Evolutionary conservation across 2,113 vertebrate genomes (phyloP).

Genomic region (Laterallus jamaicensis): DNA sequence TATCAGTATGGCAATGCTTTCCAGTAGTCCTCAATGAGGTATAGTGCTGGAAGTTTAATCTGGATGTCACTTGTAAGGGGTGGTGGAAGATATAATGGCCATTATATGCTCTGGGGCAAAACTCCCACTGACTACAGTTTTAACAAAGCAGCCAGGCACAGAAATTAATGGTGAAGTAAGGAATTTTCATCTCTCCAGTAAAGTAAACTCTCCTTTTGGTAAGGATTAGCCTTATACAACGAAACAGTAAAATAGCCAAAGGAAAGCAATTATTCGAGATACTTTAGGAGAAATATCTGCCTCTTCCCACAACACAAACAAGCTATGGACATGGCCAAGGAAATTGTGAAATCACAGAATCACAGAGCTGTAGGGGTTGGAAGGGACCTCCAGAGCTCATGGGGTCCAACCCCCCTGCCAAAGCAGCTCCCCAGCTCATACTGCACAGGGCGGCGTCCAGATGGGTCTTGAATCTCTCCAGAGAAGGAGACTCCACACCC

Average conservation of each 20-base stretch:
- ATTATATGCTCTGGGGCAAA: background rate
- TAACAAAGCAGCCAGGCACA: background rate
- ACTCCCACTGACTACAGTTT: background rate
- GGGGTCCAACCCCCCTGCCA: too few relatives aligned
- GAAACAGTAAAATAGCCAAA: slow-evolving; percentile 17
- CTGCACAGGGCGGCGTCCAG: too few relatives aligned
- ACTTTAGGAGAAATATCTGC: background rate
- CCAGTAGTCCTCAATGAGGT: background rate
- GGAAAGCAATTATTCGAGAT: background rate
- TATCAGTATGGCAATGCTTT: background rate
- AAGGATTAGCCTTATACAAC: background rate
- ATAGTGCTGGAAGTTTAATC: background rate
- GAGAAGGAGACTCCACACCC: too few relatives aligned
- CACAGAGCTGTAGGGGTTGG: too few relatives aligned
- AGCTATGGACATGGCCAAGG: background rate
- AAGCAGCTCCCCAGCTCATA: too few relatives aligned
- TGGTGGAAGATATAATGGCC: background rate
- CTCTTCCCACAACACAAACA: background rate
- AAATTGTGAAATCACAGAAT: background rate
- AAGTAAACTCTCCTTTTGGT: background rate
- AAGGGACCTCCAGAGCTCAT: too few relatives aligned
- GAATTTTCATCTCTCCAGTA: background rate
- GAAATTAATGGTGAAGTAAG: background rate
- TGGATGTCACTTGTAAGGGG: background rate
- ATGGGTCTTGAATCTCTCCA: too few relatives aligned